Base-by-base conservation (phyloP, 2,797 vertebrate species). In the Lates japonicus region DNA sequence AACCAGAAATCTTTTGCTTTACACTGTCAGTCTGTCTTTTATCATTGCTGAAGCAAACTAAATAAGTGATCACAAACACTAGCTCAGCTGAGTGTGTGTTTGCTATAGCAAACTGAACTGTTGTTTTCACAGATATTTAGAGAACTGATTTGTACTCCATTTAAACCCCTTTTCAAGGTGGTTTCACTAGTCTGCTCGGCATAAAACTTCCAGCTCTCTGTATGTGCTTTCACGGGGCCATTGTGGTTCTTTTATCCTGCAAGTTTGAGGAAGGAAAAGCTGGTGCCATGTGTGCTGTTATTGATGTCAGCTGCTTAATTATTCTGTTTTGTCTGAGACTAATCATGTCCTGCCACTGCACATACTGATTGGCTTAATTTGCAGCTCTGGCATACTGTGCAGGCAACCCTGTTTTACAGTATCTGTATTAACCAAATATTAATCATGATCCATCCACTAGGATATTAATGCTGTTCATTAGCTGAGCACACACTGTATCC, bases 401-500 rank as follows among this genome's bases (percentile, higher is more conserved):
- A 60, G 85, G 76, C 87, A 75, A 77, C 51, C 55, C 42, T 75
- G 76, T 81, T 81, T 82, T 72, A 75, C 70, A 70, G 78, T 83
- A 49, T 87, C 48, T 39, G 46, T 54, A 20, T 80, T 41, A 59
- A 39, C 49, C 82, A 79, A 68, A 84, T 85, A 71, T 88, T 71
- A 78, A 93, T 92, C 76, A 82, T 37, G 61, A 57, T 57, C 39
- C 51, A 51, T 74, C 72, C 73, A 78, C 90, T 73, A 68, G 86
- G 59, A 84, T 76, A 82, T 89, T 83, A 88, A 84, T 87, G 61
- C 51, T 25, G 64, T 61, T 89, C 78, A 88, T 92, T 89, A 87
- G 57, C 68, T 25, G 60, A 70, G 22, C 60, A 68, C 73, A 67
- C 52, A 48, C 64, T 57, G 67, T 57, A 20, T 67, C 57, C 70